Evolutionary conservation across 2,797 vertebrate species (phyloP), one percentile per base, ranked within the genome.

Genomic region (Dendrocincla fuliginosa): DNA sequence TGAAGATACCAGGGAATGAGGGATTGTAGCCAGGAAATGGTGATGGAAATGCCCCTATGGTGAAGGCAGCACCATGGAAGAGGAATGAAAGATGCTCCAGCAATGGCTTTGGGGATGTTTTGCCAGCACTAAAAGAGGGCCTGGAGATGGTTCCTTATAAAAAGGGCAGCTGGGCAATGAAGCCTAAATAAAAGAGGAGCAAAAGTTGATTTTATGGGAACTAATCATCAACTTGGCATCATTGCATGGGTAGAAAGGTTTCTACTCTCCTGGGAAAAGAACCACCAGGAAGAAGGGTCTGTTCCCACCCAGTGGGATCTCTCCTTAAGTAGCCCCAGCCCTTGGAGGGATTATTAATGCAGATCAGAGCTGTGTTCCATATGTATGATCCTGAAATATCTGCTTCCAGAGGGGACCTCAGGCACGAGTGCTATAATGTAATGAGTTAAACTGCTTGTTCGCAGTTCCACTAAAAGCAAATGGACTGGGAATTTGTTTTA

Each of bases 401-500:
- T 84, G 28, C 84, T 68, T 82, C 59, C 71, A 57, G 75, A 55
- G 88, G 16, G 16, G n/a, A 64, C 27, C 90, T 86, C 70, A 13
- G 69, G 80, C 89, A 16, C 16, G n/a, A 81, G 59, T 1, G 10
- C 76, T 16, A 18, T 87, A 41, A 67, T 79, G 84, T 87, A 87
- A 95, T 73, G 88, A 90, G 91, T 94, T 95, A 73, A 94, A 86
- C 87, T 65, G 82, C 90, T 87, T 92, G 85, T 86, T 92, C 85
- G 8, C 83, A 79, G 94, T 57, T 90, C 91, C 92, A 84, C 95
- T 95, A 87, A 96, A 96, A 96, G 96, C 93, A 96, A 96, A 94
- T 96, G 96, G 93, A 90, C 93, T 97, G 95, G 91, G 89, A 78
- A 94, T 96, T 96, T 90, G 95, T 87, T 97, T 95, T 90, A 94